phyloP scores from a whole-genome alignment of 2,888 invertebrate genomes.

The Acronicta alni region DNA sequence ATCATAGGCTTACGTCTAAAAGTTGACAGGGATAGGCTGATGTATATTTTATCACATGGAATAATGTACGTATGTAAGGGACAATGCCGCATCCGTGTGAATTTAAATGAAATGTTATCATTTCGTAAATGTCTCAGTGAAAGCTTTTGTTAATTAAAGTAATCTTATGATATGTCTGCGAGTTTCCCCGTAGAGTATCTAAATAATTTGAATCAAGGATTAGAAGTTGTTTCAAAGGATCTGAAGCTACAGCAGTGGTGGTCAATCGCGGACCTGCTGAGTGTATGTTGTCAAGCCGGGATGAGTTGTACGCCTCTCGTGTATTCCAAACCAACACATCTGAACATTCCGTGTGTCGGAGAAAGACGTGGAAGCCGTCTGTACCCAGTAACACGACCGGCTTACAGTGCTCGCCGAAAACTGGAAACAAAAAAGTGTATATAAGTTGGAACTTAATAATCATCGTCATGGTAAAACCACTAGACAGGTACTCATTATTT shows the following conservation, averaged over 20 bases:
- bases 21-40: too few species aligned
- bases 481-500: too few species aligned
- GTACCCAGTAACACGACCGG: conserved; percentile 73
- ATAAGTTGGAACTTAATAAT: too few species aligned
- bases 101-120: too few species aligned
- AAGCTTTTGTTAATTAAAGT: conserved; percentile 64
- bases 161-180: conserved; percentile 74
- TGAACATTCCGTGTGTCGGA: conserved; percentile 88
- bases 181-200: conserved; percentile 87
- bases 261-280: conserved; percentile 83
- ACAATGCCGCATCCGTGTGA: too few species aligned
- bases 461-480: too few species aligned
- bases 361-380: conserved; percentile 72
- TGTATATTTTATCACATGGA: too few species aligned
- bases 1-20: too few species aligned
- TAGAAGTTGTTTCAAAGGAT: conserved; percentile 86
- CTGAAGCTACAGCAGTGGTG: conserved; percentile 89
- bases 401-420: conserved; percentile 69
- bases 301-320: conserved; percentile 75
- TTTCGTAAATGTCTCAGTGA: conserved; percentile 1
- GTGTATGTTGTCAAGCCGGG: conserved; percentile 85
- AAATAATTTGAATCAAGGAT: conserved; percentile 90
- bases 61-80: too few species aligned
- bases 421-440: conserved; percentile 64
- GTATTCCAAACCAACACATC: conserved; percentile 90